Evolutionary conservation across 2,113 vertebrate genomes (phyloP).

Genomic region (Dolichotis patagonum): DNA sequence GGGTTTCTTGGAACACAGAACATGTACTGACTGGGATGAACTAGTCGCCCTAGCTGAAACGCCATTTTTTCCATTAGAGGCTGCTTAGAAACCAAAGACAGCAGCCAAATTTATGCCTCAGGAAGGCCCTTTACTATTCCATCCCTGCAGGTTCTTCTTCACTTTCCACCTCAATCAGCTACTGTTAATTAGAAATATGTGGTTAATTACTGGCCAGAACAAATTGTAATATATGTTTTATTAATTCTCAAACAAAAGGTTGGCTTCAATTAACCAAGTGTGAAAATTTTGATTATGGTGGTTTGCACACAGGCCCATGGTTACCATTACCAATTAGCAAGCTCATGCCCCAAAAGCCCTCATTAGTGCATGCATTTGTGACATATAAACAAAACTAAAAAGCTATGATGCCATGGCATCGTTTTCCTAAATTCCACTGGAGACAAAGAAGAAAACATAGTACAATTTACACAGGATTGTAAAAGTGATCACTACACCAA

Average conservation of each 20-base stretch:
- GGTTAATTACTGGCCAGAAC: conserved; percentile 55
- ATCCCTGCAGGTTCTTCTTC: not conserved
- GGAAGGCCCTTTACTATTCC: not conserved
- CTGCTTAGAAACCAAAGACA: conserved; percentile 26
- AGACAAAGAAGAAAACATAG: conserved; percentile 18
- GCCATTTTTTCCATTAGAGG: not conserved
- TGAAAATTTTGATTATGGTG: conserved; percentile 59
- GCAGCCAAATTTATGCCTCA: not conserved
- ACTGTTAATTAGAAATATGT: conserved; percentile 61
- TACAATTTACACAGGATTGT: not conserved
- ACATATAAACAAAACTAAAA: conserved; percentile 55
- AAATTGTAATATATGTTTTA: conserved; percentile 73
- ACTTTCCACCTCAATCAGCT: conserved; percentile 25
- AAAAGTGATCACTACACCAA: conserved; percentile 35
- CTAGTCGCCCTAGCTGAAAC: not conserved
- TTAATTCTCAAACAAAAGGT: conserved; percentile 74
- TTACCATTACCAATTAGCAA: conserved; percentile 63
- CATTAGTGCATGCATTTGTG: conserved; percentile 53
- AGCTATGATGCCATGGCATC: not conserved
- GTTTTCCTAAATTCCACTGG: conserved; percentile 56
- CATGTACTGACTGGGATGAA: not conserved
- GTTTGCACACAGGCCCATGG: conserved; percentile 48
- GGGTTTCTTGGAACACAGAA: not conserved
- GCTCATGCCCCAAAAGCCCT: conserved; percentile 37
- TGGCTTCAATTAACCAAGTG: conserved; percentile 75